A percentile compares a stretch with the other conserved stretches of the same genome.
These are phyloP conservation scores for Sylvicola fuscatus DNA, from an alignment of 2,888 invertebrate genomes.

Conservation along the genomic window DNA sequence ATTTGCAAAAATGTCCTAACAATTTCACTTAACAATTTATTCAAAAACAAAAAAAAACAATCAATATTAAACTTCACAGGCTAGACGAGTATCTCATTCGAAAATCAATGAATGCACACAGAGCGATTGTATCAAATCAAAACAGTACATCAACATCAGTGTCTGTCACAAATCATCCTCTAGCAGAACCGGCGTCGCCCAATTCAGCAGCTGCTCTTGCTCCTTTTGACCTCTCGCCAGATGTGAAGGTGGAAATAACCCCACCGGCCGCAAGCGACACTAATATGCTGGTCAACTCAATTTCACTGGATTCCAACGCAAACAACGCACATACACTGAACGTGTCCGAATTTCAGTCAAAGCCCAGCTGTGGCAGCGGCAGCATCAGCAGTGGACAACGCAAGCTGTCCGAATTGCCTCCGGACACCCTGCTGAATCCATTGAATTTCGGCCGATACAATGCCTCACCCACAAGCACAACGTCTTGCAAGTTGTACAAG, in stretches of 20 bases:
- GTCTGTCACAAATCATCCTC: no score
- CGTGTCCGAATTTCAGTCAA: constrained; percentile 18
- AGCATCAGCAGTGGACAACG: constrained; percentile 11
- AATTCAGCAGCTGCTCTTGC: constrained; percentile 8
- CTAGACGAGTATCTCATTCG: constrained; percentile 40
- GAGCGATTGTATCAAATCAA: constrained; percentile 19
- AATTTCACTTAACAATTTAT: no score
- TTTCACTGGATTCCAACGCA: constrained; percentile 23
- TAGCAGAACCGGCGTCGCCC: constrained; percentile 16
- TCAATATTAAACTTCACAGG: constrained; percentile 19
- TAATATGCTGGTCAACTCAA: constrained; percentile 21
- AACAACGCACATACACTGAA: constrained; percentile 17
- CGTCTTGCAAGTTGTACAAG: constrained; percentile 22
- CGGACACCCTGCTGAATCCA: constrained; percentile 19
- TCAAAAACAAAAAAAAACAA: no score
- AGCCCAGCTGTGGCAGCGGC: constrained; percentile 7
- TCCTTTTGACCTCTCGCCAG: constrained; percentile 6
- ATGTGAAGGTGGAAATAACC: constrained; percentile 26
- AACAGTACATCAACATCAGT: constrained; percentile 17
- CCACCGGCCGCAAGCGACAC: constrained; percentile 16
- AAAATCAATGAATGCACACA: constrained; percentile 25
- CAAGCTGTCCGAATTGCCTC: constrained; percentile 22
- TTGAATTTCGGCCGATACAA: constrained; percentile 20
- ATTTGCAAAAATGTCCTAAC: no score
- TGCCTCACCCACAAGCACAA: constrained; percentile 11